These are phyloP conservation scores for Aspiorhynchus laticeps DNA, from an alignment of 2,113 vertebrate species.

Conservation along the genomic window DNA sequence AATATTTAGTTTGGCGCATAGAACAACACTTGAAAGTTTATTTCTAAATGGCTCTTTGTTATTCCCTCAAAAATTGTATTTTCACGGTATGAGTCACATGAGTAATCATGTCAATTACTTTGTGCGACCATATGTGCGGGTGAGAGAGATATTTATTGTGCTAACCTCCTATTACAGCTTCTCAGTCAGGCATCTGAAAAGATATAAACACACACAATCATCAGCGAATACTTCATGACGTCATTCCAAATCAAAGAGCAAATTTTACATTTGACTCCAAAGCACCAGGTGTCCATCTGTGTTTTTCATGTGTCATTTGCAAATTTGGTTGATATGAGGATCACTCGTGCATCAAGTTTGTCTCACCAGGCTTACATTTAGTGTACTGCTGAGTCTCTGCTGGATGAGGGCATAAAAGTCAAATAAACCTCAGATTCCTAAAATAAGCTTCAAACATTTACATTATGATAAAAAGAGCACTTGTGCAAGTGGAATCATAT, in stretches of 20 bases:
- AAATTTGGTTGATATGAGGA: not conserved
- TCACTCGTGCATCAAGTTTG: not conserved
- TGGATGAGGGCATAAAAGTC: not conserved
- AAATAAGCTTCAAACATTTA: slow-evolving; percentile 15
- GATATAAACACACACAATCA: slow-evolving; percentile 58
- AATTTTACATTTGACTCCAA: not conserved
- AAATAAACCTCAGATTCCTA: not conserved
- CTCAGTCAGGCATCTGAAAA: slow-evolving; percentile 54
- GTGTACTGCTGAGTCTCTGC: not conserved
- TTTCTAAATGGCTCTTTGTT: slow-evolving; percentile 54
- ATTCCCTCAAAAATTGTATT: slow-evolving; percentile 50
- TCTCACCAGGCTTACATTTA: not conserved
- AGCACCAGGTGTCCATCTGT: not conserved
- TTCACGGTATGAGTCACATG: slow-evolving; percentile 49
- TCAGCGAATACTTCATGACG: slow-evolving; percentile 34
- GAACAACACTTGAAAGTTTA: slow-evolving; percentile 54
- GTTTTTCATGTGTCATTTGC: not conserved
- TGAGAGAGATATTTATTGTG: slow-evolving; percentile 57
- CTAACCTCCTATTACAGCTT: slow-evolving; percentile 60
- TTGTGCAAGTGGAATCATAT: not conserved
- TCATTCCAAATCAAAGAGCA: not conserved
- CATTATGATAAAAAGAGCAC: not conserved
- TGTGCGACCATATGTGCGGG: slow-evolving; percentile 50
- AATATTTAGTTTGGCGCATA: slow-evolving; percentile 50
- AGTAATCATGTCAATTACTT: slow-evolving; percentile 52